These are phyloP conservation scores for Dryobota labecula DNA, from an alignment of 2,888 invertebrate genomes.

Conservation along the genomic window DNA sequence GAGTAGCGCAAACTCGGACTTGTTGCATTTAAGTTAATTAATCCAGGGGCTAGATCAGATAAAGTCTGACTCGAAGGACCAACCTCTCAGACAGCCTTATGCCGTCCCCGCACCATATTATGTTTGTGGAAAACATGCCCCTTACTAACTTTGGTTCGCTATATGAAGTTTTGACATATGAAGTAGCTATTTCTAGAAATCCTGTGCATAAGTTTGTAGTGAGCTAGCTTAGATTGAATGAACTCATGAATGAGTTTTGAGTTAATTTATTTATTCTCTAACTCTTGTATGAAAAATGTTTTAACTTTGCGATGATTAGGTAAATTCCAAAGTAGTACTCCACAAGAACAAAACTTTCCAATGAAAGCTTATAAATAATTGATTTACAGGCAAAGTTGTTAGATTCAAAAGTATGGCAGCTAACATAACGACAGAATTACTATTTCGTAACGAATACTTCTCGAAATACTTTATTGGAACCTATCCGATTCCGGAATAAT, in stretches of 20 bases:
- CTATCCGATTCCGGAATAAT: conserved; percentile 70
- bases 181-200: conserved; percentile 40
- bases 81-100: conserved; percentile 70
- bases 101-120: conserved; percentile 61
- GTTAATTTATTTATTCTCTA: conserved; percentile 22
- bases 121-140: conserved; percentile 66
- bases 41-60: conserved; percentile 86
- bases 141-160: conserved; percentile 58
- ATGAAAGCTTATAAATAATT: conserved; percentile 29
- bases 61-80: conserved; percentile 80
- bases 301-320: conserved; percentile 3
- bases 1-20: conserved; percentile 88
- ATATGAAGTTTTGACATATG: conserved; percentile 59
- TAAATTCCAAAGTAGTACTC: conserved; percentile 6
- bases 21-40: conserved; percentile 90
- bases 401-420: conserved; percentile 1
- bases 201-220: conserved; percentile 26
- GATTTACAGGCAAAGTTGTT: conserved; percentile 7
- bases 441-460: conserved; percentile 53
- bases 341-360: conserved; percentile 13
- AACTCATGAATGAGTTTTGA: conserved; percentile 18
- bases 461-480: conserved; percentile 66
- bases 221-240: conserved; percentile 14
- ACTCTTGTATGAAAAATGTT: conserved; percentile 16
- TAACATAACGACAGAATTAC: conserved; percentile 35